These are phyloP conservation scores for Caenorhabditis remanei DNA, from an alignment of 1,140 invertebrate species.

Conservation along the genomic window DNA sequence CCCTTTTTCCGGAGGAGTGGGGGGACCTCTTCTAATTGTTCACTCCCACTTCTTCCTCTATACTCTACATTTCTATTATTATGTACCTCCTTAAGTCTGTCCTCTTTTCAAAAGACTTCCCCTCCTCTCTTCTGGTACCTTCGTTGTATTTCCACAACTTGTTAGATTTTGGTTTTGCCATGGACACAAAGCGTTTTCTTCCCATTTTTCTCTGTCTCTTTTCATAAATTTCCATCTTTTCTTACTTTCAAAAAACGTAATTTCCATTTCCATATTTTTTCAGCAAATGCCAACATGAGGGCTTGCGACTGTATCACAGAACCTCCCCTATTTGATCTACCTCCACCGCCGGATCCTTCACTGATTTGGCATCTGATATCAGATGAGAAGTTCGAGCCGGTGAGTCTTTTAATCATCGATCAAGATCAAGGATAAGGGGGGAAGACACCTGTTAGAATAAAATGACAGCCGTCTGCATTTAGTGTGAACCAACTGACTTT, in stretches of 20 bases:
- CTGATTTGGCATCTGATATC: slow-evolving; percentile 50
- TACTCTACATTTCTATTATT: slow-evolving; percentile 50
- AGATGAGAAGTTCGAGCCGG: slow-evolving; percentile 49
- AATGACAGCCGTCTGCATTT: background rate
- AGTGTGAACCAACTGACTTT: background rate
- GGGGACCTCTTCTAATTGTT: slow-evolving; percentile 30
- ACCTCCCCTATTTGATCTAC: slow-evolving; percentile 49
- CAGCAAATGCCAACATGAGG: slow-evolving; percentile 45
- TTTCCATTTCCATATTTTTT: background rate
- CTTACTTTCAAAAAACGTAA: background rate
- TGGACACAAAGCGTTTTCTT: slow-evolving; percentile 45
- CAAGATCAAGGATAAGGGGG: slow-evolving; percentile 23
- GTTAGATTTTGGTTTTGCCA: slow-evolving; percentile 47
- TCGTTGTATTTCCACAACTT: slow-evolving; percentile 35
- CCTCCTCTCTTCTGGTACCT: background rate
- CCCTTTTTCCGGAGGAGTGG: background rate
- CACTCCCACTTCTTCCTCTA: background rate
- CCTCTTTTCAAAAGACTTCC: slow-evolving; percentile 55
- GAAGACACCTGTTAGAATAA: background rate
- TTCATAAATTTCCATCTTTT: background rate
- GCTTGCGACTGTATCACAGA: slow-evolving; percentile 54
- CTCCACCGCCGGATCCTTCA: slow-evolving; percentile 48
- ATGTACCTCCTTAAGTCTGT: slow-evolving; percentile 54
- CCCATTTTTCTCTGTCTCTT: background rate
- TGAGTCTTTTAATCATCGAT: slow-evolving; percentile 32